Conservation (phyloP, 2,797 vertebrate species). For the Muscicapa comitata region DNA sequence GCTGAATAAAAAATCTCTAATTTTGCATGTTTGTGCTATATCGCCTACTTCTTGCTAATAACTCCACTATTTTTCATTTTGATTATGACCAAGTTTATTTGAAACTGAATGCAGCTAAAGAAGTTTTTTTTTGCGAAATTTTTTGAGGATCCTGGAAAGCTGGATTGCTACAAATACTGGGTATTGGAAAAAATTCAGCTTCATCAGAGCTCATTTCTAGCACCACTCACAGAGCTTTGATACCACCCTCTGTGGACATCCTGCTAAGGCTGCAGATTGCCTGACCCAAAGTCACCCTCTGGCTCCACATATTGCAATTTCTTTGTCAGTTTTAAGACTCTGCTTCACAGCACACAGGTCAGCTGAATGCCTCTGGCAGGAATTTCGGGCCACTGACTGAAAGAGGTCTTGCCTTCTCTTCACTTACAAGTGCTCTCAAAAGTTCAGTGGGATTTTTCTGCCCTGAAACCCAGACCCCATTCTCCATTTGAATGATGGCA, state of each 20-base stretch:
- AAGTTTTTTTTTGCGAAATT: not conserved
- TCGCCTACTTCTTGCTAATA: not conserved
- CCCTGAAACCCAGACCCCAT: not conserved
- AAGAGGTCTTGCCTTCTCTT: not conserved
- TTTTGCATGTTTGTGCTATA: not conserved
- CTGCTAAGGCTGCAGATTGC: not conserved
- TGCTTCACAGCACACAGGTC: not conserved
- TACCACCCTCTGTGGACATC: accelerated
- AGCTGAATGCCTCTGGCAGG: not conserved
- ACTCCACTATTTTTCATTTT: not conserved
- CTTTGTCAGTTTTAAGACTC: not conserved
- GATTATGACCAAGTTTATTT: not conserved
- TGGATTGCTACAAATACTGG: not conserved
- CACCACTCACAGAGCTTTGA: not conserved
- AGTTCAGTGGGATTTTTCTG: not conserved
- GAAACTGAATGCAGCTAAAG: not conserved
- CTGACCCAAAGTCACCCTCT: not conserved
- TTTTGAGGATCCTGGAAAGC: not conserved
- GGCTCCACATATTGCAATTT: not conserved
- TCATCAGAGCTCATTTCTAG: not conserved
- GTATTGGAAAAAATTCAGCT: not conserved
- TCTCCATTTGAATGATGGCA: not conserved
- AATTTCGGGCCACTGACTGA: not conserved
- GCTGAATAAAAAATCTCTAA: not conserved
- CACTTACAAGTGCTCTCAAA: not conserved